These are phyloP conservation scores for Todiramphus chloris DNA, from an alignment of 2,113 vertebrate genomes.

Conservation along the genomic window DNA sequence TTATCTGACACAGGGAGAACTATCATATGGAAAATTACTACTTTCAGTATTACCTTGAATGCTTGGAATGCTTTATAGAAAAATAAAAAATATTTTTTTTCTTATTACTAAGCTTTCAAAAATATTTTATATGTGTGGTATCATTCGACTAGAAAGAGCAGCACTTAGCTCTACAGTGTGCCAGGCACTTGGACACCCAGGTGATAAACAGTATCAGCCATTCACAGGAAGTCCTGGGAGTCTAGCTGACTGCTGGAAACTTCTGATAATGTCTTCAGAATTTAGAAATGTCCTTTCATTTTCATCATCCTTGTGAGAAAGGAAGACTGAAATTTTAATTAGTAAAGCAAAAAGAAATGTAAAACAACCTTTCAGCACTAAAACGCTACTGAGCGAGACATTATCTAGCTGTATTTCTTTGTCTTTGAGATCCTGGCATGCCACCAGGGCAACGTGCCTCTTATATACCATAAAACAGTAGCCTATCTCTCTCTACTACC, in stretches of 20 bases:
- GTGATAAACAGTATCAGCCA: not conserved
- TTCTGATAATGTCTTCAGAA: not conserved
- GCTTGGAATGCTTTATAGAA: slow-evolving; percentile 20
- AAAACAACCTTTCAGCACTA: not conserved
- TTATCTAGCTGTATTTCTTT: not conserved
- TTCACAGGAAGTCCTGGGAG: not conserved
- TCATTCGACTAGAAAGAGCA: not conserved
- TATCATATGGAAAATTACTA: slow-evolving; percentile 29
- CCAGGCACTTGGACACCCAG: not conserved
- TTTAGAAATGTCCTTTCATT: not conserved
- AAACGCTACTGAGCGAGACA: not conserved
- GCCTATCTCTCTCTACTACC: not conserved
- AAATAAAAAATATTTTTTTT: not conserved
- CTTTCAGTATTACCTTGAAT: slow-evolving; percentile 27
- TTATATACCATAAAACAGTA: not conserved
- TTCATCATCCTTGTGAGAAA: slow-evolving; percentile 28
- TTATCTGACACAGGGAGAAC: slow-evolving; percentile 29
- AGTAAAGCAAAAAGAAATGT: not conserved
- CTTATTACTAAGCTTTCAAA: not conserved
- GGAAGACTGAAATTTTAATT: slow-evolving; percentile 37
- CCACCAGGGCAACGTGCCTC: not conserved
- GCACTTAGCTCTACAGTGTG: not conserved
- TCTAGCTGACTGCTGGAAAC: not conserved
- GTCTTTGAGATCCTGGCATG: not conserved
- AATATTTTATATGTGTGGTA: not conserved